Conservation (phyloP, 2,888 invertebrate genomes). For the Drosophila prolongata region DNA sequence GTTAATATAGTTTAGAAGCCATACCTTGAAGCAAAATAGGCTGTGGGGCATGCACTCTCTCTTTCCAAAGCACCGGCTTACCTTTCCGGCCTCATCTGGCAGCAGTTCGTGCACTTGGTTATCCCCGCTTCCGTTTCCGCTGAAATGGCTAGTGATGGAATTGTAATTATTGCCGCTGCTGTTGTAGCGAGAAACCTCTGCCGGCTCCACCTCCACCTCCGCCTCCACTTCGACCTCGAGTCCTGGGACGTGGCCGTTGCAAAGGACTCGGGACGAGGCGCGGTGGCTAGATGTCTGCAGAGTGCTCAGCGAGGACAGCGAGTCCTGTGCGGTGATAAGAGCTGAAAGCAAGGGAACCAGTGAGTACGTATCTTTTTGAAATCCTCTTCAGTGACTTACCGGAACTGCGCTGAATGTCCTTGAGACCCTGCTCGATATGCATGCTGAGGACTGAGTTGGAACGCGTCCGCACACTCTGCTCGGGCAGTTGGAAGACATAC, state of each 20-base stretch:
- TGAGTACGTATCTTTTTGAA: not conserved
- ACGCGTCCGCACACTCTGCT: slow-evolving; percentile 80
- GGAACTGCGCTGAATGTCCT: slow-evolving; percentile 84
- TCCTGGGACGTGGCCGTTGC: slow-evolving; percentile 62
- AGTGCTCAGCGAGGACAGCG: slow-evolving; percentile 70
- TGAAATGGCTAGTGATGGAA: slow-evolving; percentile 20
- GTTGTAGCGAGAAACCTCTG: slow-evolving; percentile 47
- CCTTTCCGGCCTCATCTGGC: slow-evolving; percentile 85
- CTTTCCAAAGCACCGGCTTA: slow-evolving; percentile 89
- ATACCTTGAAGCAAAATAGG: slow-evolving; percentile 94
- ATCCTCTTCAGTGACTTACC: slow-evolving; percentile 65
- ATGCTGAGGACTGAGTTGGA: slow-evolving; percentile 82
- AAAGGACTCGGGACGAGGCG: slow-evolving; percentile 51
- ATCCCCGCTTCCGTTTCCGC: slow-evolving; percentile 33
- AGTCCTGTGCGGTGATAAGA: slow-evolving; percentile 69
- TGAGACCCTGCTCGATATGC: slow-evolving; percentile 84
- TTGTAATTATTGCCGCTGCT: slow-evolving; percentile 26
- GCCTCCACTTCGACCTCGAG: slow-evolving; percentile 28
- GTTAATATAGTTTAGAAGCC: slow-evolving; percentile 84
- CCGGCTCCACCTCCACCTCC: slow-evolving; percentile 34
- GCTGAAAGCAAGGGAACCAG: slow-evolving; percentile 30
- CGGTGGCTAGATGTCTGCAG: slow-evolving; percentile 68
- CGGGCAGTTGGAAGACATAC: slow-evolving; percentile 89
- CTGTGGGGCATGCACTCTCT: slow-evolving; percentile 93
- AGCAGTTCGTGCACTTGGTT: slow-evolving; percentile 69